Evolutionary conservation across 1,140 invertebrate species (phyloP).

Genomic region (Papilio machaon): DNA sequence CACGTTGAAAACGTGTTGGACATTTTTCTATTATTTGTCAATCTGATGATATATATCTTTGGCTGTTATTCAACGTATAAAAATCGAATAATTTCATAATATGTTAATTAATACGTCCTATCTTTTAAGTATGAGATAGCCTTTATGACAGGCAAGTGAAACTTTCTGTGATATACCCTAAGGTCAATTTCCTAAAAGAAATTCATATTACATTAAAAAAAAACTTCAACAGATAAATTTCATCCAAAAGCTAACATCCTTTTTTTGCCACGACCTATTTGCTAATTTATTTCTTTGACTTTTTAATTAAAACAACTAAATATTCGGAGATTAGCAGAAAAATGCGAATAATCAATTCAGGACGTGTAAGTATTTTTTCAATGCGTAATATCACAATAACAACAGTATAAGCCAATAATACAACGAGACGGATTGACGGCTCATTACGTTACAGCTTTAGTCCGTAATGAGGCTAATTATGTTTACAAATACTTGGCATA

Average conservation of each 20-base stretch:
- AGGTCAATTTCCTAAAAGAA: too few species aligned
- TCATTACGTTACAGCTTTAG: neutral
- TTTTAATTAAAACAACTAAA: neutral
- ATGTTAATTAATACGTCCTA: too few species aligned
- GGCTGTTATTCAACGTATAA: neutral
- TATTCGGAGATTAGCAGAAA: neutral
- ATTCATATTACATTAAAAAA: too few species aligned
- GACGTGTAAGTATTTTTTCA: neutral
- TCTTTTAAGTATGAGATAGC: too few species aligned
- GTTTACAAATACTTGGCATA: neutral
- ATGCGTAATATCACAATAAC: slow-evolving; percentile 3
- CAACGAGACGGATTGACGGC: slow-evolving; percentile 4
- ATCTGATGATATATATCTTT: neutral
- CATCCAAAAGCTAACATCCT: too few species aligned
- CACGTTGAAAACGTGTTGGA: neutral
- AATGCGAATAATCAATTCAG: neutral
- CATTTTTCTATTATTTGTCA: neutral
- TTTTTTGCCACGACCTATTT: too few species aligned
- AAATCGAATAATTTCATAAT: neutral
- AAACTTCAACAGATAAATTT: too few species aligned
- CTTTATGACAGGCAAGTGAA: too few species aligned
- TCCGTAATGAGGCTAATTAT: slow-evolving; percentile 5
- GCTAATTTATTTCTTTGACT: too few species aligned
- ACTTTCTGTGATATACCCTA: too few species aligned
- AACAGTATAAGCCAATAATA: neutral